These are phyloP conservation scores for Caenorhabditis macrosperma DNA, from an alignment of 2,888 invertebrate species.

Conservation along the genomic window DNA sequence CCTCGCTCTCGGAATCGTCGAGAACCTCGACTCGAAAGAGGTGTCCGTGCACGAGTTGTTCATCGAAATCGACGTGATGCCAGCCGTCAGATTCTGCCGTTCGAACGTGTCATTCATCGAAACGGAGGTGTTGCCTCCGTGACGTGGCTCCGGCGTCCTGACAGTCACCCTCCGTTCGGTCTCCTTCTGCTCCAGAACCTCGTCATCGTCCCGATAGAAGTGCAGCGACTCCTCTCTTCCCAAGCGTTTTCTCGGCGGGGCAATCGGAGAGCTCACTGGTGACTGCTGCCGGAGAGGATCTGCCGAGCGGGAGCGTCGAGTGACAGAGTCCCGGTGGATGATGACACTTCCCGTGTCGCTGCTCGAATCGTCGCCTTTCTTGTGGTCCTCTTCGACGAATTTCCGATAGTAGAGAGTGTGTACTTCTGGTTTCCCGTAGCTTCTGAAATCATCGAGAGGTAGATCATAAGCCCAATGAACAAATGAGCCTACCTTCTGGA, in stretches of 20 bases:
- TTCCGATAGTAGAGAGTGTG: constrained; percentile 57
- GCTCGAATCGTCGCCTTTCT: constrained; percentile 27
- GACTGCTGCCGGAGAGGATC: constrained; percentile 30
- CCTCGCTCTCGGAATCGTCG: constrained; percentile 47
- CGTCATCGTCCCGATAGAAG: constrained; percentile 51
- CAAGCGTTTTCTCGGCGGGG: constrained; percentile 45
- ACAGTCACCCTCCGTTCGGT: constrained; percentile 20
- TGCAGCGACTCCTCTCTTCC: constrained; percentile 55
- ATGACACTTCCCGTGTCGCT: constrained; percentile 49
- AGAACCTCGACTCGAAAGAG: constrained; percentile 51
- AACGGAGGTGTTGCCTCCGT: constrained; percentile 31
- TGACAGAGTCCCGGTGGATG: constrained; percentile 28
- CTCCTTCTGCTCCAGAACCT: constrained; percentile 20
- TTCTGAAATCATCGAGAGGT: constrained; percentile 35
- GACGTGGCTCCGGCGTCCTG: constrained; percentile 17
- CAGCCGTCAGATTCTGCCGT: constrained; percentile 34
- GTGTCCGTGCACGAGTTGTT: constrained; percentile 54
- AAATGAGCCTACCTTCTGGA: constrained; percentile 15
- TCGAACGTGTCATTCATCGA: constrained; percentile 46
- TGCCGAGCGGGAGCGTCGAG: constrained; percentile 32
- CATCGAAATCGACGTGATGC: constrained; percentile 48
- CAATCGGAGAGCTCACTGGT: constrained; percentile 24
- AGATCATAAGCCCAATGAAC: not conserved
- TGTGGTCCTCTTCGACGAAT: constrained; percentile 51
- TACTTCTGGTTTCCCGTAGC: constrained; percentile 50